These are phyloP conservation scores for Amblyornis subalaris DNA, from an alignment of 2,113 vertebrate genomes.

Conservation along the genomic window DNA sequence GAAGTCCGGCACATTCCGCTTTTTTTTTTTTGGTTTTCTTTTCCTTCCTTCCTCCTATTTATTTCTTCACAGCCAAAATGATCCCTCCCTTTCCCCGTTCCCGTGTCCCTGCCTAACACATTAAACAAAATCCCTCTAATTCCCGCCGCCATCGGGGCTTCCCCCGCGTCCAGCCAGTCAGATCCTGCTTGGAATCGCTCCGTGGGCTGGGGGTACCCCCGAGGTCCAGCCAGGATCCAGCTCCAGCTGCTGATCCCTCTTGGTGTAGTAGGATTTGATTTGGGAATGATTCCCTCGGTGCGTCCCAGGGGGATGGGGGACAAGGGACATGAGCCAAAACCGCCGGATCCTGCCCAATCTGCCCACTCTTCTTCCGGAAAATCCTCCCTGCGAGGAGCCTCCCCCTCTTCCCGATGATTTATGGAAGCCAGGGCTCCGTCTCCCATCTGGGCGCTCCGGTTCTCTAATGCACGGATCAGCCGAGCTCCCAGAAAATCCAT, in stretches of 20 bases:
- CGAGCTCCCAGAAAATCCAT: neutral
- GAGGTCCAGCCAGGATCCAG: neutral
- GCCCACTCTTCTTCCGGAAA: neutral
- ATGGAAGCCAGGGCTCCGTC: neutral
- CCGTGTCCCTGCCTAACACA: slow-evolving; percentile 15
- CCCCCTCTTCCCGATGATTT: neutral
- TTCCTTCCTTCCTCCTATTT: neutral
- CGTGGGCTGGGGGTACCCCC: neutral
- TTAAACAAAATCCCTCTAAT: neutral
- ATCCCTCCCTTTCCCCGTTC: neutral
- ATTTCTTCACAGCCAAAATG: slow-evolving; percentile 31
- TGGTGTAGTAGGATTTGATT: neutral
- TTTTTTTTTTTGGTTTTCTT: neutral
- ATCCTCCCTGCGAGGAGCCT: neutral
- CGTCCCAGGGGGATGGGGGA: neutral
- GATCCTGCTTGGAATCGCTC: neutral
- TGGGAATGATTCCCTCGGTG: neutral
- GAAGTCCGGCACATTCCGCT: slow-evolving; percentile 39
- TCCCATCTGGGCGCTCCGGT: neutral
- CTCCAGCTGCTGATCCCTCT: neutral
- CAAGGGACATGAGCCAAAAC: neutral
- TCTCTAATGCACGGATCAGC: neutral
- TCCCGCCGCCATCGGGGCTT: neutral
- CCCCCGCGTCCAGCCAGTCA: neutral
- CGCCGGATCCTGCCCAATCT: neutral